Evolutionary conservation across 2,797 vertebrate species (phyloP).

Genomic region (Paramormyrops hopkinsi): DNA sequence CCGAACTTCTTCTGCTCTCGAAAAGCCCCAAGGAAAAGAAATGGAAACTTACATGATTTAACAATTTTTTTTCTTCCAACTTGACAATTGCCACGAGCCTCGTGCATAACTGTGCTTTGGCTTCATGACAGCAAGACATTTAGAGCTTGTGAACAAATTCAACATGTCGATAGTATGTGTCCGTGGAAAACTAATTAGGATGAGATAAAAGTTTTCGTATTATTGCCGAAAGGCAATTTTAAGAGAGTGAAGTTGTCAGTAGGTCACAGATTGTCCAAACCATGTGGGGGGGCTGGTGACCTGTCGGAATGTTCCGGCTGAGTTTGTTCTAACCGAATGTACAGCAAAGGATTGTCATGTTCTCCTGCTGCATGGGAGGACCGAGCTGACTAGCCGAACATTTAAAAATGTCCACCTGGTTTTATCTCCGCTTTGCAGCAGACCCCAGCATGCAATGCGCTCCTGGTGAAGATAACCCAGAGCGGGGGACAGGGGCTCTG

Average conservation of each 20-base stretch:
- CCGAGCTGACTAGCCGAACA: not conserved
- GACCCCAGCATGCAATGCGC: not conserved
- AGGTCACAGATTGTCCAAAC: not conserved
- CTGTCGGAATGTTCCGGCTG: not conserved
- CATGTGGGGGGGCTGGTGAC: not conserved
- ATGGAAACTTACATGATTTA: constrained; percentile 5
- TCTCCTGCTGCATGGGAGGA: not conserved
- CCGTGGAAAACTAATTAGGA: not conserved
- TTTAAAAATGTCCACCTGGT: not conserved
- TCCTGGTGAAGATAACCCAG: not conserved
- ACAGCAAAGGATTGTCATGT: not conserved
- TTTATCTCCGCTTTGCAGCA: not conserved
- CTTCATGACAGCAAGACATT: not conserved
- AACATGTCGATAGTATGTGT: not conserved
- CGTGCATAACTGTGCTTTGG: not conserved
- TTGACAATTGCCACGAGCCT: not conserved
- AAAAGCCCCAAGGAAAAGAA: constrained; percentile 1
- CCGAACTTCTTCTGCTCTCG: not conserved
- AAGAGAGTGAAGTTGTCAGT: not conserved
- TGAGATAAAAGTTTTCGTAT: not conserved
- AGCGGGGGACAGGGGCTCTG: not conserved
- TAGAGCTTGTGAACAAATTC: not conserved
- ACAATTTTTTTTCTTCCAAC: constrained; percentile 1
- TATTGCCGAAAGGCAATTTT: not conserved
- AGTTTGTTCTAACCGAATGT: not conserved